These are phyloP conservation scores for Solenopsis invicta DNA, from an alignment of 1,140 invertebrate species.

Conservation along the genomic window DNA sequence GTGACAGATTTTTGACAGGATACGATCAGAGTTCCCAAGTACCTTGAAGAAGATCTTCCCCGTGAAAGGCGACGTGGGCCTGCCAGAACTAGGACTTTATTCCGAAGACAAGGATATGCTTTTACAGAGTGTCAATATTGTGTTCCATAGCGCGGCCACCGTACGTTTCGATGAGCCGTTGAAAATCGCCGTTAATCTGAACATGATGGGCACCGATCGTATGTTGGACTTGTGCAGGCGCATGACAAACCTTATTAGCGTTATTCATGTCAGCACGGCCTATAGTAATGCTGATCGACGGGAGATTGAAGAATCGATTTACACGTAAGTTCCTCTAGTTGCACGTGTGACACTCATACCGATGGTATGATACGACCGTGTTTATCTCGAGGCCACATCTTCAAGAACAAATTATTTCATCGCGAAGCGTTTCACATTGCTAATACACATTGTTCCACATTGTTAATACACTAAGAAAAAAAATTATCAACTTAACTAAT, in stretches of 20 bases:
- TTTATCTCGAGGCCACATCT: not conserved
- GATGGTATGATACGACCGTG: not conserved
- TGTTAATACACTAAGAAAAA: not conserved
- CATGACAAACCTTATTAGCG: constrained; percentile 91
- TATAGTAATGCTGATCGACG: too few relatives aligned
- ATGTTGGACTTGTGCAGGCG: too few relatives aligned
- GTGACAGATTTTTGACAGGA: constrained; percentile 91
- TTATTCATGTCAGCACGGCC: constrained; percentile 95
- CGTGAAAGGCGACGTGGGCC: constrained; percentile 91
- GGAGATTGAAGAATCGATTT: too few relatives aligned
- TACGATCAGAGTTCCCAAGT: constrained; percentile 89
- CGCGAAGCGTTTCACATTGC: not conserved
- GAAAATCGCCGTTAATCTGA: constrained; percentile 91
- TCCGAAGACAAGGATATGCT: constrained; percentile 88
- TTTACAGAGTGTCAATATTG: constrained; percentile 92
- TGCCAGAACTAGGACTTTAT: constrained; percentile 89
- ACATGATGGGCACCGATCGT: constrained; percentile 90
- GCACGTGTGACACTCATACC: not conserved
- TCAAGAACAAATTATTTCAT: not conserved
- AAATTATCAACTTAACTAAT: too few relatives aligned
- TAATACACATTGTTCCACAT: too few relatives aligned
- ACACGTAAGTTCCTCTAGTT: too few relatives aligned
- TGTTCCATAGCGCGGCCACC: too few relatives aligned
- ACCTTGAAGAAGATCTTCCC: constrained; percentile 92
- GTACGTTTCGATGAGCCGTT: constrained; percentile 91